Conservation (phyloP, 1,140 invertebrate species). For the Formica selysi region DNA sequence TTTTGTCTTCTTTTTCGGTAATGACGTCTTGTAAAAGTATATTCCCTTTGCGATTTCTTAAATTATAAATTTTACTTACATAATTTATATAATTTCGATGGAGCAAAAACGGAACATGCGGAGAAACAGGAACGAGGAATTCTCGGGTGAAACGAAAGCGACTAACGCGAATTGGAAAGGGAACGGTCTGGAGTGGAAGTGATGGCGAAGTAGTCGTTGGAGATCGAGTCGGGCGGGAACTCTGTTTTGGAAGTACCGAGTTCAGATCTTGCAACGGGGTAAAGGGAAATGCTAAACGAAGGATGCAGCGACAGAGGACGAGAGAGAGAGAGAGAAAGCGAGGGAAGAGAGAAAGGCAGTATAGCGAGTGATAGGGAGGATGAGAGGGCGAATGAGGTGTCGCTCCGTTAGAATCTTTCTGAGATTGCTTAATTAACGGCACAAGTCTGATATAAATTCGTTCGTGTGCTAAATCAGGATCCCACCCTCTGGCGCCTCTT, state of each 20-base stretch:
- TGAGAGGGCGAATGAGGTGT: constrained; percentile 30
- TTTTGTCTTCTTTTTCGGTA: not conserved
- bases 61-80: constrained; percentile 75
- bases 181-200: constrained; percentile 63
- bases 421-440: constrained; percentile 72
- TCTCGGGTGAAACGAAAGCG: constrained; percentile 63
- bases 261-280: constrained; percentile 25
- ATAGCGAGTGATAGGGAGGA: not conserved
- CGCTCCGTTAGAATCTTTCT: constrained; percentile 68
- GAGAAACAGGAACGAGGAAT: constrained; percentile 37
- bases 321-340: not conserved
- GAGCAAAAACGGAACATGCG: not conserved
- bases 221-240: constrained; percentile 61
- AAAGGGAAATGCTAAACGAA: constrained; percentile 41
- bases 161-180: constrained; percentile 66
- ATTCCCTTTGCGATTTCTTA: constrained; percentile 25
- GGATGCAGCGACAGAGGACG: constrained; percentile 28
- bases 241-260: constrained; percentile 65
- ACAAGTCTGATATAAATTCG: constrained; percentile 72
- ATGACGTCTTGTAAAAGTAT: not conserved
- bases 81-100: constrained; percentile 64
- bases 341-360: not conserved
- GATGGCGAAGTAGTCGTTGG: constrained; percentile 64
- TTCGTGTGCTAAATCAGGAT: constrained; percentile 70
- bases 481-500: not conserved